Conservation (phyloP, 2,797 vertebrate species). For the Orestias chungarensis region DNA sequence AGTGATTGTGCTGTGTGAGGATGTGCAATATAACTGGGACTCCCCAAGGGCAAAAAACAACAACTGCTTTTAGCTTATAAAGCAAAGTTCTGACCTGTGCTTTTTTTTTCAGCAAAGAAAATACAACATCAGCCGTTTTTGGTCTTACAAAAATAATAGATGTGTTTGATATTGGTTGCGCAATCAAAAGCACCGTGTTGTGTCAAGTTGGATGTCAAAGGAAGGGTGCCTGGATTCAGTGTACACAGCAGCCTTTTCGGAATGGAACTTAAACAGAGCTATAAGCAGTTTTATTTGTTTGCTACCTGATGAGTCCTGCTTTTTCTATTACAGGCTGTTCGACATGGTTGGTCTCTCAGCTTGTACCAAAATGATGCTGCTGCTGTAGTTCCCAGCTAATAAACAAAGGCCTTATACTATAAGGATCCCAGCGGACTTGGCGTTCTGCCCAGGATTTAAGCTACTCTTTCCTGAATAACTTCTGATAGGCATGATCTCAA, state of each 20-base stretch:
- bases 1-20: background rate
- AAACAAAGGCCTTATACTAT: constrained; percentile 31
- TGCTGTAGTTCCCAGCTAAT: constrained; percentile 37
- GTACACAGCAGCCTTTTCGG: constrained; percentile 2
- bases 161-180: background rate
- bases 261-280: constrained; percentile 8
- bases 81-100: constrained; percentile 9
- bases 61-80: constrained; percentile 8
- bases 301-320: constrained; percentile 4
- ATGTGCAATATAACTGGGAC: background rate
- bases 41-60: background rate
- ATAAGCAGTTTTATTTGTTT: constrained; percentile 8
- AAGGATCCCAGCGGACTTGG: constrained; percentile 32
- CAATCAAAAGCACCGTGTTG: background rate
- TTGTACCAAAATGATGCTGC: constrained; percentile 12
- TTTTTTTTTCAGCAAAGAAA: constrained; percentile 3
- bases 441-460: constrained; percentile 21
- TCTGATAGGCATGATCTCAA: background rate
- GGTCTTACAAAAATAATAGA: background rate
- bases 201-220: background rate
- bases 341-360: constrained; percentile 9
- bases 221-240: background rate
- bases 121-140: constrained; percentile 5
- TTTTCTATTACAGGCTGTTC: constrained; percentile 17
- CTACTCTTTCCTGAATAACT: background rate